Percentiles rank a stretch among this genome's conserved stretches.
phyloP scores from a whole-genome alignment of 2,888 invertebrate genomes.

The Hirtodrosophila histrioides region DNA sequence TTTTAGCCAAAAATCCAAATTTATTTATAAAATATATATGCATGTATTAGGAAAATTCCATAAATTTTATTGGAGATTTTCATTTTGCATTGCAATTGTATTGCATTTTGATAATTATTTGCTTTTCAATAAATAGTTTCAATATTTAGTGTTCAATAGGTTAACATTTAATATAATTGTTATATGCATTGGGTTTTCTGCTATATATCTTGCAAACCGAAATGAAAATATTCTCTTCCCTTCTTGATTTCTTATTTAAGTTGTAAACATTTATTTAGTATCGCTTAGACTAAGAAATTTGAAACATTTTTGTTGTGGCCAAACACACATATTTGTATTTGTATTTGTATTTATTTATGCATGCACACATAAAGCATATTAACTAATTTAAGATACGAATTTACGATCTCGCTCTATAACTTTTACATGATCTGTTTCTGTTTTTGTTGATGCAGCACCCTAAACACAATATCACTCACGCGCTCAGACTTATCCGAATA shows the following conservation, averaged over 20 bases:
- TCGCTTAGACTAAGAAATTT: slow-evolving; percentile 57
- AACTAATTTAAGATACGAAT: slow-evolving; percentile 68
- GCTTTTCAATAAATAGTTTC: slow-evolving; percentile 24
- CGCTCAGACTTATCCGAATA: slow-evolving; percentile 84
- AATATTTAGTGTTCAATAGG: slow-evolving; percentile 23
- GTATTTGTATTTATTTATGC: not conserved
- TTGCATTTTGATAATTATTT: slow-evolving; percentile 44
- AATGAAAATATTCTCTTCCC: slow-evolving; percentile 19
- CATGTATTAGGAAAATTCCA: slow-evolving; percentile 10
- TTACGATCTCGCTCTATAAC: slow-evolving; percentile 29
- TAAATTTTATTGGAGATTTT: slow-evolving; percentile 22
- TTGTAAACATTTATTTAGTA: slow-evolving; percentile 56
- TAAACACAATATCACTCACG: slow-evolving; percentile 84
- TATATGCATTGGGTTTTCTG: slow-evolving; percentile 21
- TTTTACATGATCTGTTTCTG: slow-evolving; percentile 48
- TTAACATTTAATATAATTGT: slow-evolving; percentile 45
- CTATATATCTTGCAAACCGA: slow-evolving; percentile 20
- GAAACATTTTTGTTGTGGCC: slow-evolving; percentile 37
- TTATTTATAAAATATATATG: slow-evolving; percentile 22
- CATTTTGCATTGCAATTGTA: slow-evolving; percentile 30
- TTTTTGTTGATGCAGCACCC: slow-evolving; percentile 79
- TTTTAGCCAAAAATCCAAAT: slow-evolving; percentile 11
- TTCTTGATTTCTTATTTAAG: slow-evolving; percentile 34
- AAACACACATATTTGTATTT: slow-evolving; percentile 17
- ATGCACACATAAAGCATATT: slow-evolving; percentile 56